Evolutionary conservation across 2,113 vertebrate genomes (phyloP).

Genomic region (Channa maculata): DNA sequence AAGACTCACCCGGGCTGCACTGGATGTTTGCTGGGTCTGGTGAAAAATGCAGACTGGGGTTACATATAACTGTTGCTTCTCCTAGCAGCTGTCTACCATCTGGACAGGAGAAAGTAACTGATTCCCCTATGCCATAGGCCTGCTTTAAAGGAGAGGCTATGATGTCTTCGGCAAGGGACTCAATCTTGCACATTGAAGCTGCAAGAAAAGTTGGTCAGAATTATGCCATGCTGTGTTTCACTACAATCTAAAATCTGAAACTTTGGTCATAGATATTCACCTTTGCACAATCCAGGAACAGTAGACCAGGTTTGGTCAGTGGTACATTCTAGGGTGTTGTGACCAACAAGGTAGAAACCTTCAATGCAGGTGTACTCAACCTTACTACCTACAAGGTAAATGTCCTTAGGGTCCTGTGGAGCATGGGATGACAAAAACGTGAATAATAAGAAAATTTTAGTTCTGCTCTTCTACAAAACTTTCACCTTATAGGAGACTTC

Average conservation of each 20-base stretch:
- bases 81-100: slow-evolving; percentile 78
- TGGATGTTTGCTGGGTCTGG: slow-evolving; percentile 74
- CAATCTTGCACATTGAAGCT: slow-evolving; percentile 78
- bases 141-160: slow-evolving; percentile 75
- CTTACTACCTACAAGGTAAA: slow-evolving; percentile 84
- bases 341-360: slow-evolving; percentile 84
- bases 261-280: slow-evolving; percentile 17
- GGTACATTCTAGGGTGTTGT: slow-evolving; percentile 80
- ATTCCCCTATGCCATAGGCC: slow-evolving; percentile 84
- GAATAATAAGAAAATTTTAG: no score
- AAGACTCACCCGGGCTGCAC: slow-evolving; percentile 84
- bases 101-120: slow-evolving; percentile 84
- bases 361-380: slow-evolving; percentile 84
- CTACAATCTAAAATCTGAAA: neutral
- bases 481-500: neutral
- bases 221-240: no score
- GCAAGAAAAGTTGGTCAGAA: neutral
- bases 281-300: slow-evolving; percentile 50
- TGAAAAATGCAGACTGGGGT: slow-evolving; percentile 88
- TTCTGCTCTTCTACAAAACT: no score
- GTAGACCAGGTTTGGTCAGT: slow-evolving; percentile 82
- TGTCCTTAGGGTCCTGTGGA: slow-evolving; percentile 63
- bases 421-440: neutral
- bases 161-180: slow-evolving; percentile 63
- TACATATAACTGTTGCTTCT: slow-evolving; percentile 79